Evolutionary conservation across 1,140 invertebrate species (phyloP).

Genomic region (Philaenus spumarius): DNA sequence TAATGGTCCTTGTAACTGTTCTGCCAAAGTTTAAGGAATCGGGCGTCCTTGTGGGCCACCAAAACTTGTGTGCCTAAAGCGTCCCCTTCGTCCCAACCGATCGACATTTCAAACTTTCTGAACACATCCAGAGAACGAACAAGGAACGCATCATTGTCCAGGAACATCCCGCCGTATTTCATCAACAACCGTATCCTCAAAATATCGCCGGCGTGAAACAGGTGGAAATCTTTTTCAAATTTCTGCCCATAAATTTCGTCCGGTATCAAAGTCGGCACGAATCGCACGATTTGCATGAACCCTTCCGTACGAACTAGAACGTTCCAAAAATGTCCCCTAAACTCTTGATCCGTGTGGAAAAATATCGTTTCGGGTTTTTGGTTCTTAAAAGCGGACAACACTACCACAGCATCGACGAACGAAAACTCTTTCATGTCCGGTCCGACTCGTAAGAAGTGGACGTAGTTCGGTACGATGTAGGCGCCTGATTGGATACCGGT

Average conservation of each 20-base stretch:
- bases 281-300: background rate
- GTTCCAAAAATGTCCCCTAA: constrained; percentile 26
- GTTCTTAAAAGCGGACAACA: constrained; percentile 25
- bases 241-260: no score
- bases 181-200: constrained; percentile 23
- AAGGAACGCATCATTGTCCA: constrained; percentile 29
- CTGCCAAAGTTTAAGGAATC: constrained; percentile 34
- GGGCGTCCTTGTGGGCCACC: constrained; percentile 34
- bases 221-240: no score
- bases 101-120: constrained; percentile 36
- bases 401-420: constrained; percentile 21
- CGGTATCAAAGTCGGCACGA: no score
- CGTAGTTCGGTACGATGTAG: constrained; percentile 28
- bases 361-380: constrained; percentile 27
- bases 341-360: constrained; percentile 24
- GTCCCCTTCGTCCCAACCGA: constrained; percentile 37
- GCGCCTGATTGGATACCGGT: constrained; percentile 14
- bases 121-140: constrained; percentile 25
- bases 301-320: constrained; percentile 4
- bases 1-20: constrained; percentile 33
- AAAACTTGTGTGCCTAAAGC: constrained; percentile 35
- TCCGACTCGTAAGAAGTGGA: constrained; percentile 25
- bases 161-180: constrained; percentile 29
- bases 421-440: background rate
- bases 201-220: constrained; percentile 24